phyloP scores from a whole-genome alignment of 2,113 vertebrate species.

The Onychostoma macrolepis region DNA sequence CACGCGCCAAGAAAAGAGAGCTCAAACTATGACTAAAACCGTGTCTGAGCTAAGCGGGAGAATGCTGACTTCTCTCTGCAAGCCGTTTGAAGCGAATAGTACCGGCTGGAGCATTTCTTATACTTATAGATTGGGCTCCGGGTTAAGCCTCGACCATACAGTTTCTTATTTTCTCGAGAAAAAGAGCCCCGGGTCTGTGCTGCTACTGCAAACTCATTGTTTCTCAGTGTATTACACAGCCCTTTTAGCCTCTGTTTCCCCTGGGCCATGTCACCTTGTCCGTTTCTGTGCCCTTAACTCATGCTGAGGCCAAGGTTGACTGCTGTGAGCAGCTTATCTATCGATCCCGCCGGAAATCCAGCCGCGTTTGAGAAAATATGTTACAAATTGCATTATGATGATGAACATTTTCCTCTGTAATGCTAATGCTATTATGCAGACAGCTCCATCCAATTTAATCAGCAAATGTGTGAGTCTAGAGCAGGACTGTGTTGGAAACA shows the following conservation, averaged over 20 bases:
- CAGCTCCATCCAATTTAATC: conserved; percentile 56
- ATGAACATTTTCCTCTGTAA: conserved; percentile 61
- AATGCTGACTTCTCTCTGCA: conserved; percentile 24
- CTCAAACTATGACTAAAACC: conserved; percentile 28
- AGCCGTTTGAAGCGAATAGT: conserved; percentile 4
- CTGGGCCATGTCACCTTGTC: conserved; percentile 39
- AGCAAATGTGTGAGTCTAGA: conserved; percentile 27
- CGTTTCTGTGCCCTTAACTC: conserved; percentile 1
- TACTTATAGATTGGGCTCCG: not conserved
- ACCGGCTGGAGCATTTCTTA: conserved; percentile 20
- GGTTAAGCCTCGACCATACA: conserved; percentile 14
- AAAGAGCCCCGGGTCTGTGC: conserved; percentile 1
- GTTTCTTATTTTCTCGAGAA: conserved; percentile 31
- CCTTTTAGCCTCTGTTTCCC: conserved; percentile 23
- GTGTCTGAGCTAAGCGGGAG: conserved; percentile 41
- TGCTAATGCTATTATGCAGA: conserved; percentile 58
- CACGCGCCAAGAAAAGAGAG: conserved; percentile 35
- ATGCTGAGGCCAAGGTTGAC: conserved; percentile 8
- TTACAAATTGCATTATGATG: conserved; percentile 58
- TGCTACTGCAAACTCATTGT: conserved; percentile 22
- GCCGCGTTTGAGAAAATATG: conserved; percentile 48
- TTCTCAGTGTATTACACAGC: conserved; percentile 38
- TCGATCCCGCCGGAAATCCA: conserved; percentile 49
- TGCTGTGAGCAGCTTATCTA: conserved; percentile 34
- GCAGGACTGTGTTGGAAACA: conserved; percentile 14